Evolutionary conservation across 2,888 invertebrate genomes (phyloP), one percentile per base, ranked within the genome.

Genomic region (Drosophila mercatorum): DNA sequence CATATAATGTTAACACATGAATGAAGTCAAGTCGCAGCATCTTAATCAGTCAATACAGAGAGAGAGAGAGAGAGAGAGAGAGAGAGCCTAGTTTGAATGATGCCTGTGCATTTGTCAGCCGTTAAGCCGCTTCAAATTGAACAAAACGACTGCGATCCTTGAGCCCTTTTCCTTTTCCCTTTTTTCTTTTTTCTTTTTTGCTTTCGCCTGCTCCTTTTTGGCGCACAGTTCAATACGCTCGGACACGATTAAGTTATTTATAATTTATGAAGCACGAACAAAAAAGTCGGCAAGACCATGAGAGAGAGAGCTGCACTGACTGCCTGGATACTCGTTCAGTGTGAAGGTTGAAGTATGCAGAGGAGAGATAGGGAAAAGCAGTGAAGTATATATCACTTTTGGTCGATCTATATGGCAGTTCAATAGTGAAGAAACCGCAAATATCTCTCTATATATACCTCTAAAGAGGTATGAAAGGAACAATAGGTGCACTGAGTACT

Each of bases 171-270:
- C 22, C 38, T 8, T 26, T 22, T 22, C 2, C 68, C 66, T 62
- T 64, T 68, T 76, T 66, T 22, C 22, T 14, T 26, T 7, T 12
- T 22, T 52, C 17, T 17, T 17, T 17, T 17, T 38, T 36, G 17
- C 17, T 4, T 52, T 7, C 22, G 36, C 26, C 14, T 49, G 49
- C 46, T 64, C n/a, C 59, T 47, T 55, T 55, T 55, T 34, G 57
- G 63, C 47, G 65, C 61, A 80, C 88, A 78, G 83, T 80, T 88
- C 83, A 88, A 88, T 83, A 86, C 88, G 77, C 80, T 83, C 75
- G 87, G 80, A 83, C 83, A 86, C 83, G 83, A 84, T 81, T 87
- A 87, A 86, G 75, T 81, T 86, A 86, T 85, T 85, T 86, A 81
- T 86, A 85, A 85, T 88, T 85, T 85, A 85, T 85, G 81, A 73